These are phyloP conservation scores for Trissolcus basalis DNA, from an alignment of 1,140 invertebrate genomes.

Conservation along the genomic window DNA sequence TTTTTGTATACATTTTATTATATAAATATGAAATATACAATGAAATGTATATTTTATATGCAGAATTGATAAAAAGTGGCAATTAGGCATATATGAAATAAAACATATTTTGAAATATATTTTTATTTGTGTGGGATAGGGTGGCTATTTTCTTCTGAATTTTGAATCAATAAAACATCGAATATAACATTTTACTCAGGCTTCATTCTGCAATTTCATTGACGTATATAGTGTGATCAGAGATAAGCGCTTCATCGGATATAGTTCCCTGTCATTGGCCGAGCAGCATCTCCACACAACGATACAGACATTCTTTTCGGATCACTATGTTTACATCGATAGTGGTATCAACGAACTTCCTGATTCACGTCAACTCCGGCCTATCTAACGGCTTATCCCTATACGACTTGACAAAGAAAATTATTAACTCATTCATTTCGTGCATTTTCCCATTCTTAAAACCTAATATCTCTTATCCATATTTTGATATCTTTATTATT, in stretches of 20 bases:
- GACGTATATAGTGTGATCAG: conserved; percentile 29
- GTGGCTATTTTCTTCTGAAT: not conserved
- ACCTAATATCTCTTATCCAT: conserved; percentile 1
- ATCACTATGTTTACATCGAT: conserved; percentile 26
- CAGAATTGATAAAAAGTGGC: too few relatives aligned
- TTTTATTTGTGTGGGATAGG: too few relatives aligned
- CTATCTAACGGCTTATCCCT: conserved; percentile 23
- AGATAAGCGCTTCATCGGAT: conserved; percentile 25
- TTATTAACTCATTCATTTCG: conserved; percentile 32
- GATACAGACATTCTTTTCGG: conserved; percentile 16
- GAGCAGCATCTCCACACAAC: conserved; percentile 19
- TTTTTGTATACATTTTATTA: too few relatives aligned
- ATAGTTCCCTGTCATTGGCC: conserved; percentile 20
- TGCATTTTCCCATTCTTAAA: conserved; percentile 7
- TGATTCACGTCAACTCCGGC: conserved; percentile 21
- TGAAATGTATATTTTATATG: too few relatives aligned
- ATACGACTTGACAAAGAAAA: conserved; percentile 11
- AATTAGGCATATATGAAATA: too few relatives aligned
- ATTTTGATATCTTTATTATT: too few relatives aligned
- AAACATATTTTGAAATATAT: too few relatives aligned
- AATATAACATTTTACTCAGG: conserved; percentile 31
- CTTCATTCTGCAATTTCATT: conserved; percentile 37
- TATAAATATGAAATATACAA: too few relatives aligned
- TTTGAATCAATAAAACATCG: conserved; percentile 36
- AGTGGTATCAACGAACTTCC: conserved; percentile 20